Conservation (phyloP, 1,140 invertebrate species). For the Eueides isabella region DNA sequence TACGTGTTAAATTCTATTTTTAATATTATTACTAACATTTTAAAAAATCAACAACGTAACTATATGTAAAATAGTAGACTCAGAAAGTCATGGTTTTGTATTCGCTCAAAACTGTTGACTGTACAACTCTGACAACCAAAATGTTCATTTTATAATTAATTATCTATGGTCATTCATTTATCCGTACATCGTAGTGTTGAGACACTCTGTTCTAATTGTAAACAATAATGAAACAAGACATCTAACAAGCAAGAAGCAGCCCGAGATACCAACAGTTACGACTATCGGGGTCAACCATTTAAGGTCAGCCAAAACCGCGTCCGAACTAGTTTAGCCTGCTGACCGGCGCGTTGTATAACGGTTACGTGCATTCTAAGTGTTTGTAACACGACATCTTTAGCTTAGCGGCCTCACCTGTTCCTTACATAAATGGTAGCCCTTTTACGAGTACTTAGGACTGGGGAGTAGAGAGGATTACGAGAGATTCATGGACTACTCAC, state of each 20-base stretch:
- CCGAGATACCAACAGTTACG: not conserved
- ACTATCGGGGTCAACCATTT: constrained; percentile 48
- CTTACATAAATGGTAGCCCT: not conserved
- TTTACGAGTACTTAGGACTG: too few species aligned
- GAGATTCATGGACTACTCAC: too few species aligned
- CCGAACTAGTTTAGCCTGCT: constrained; percentile 45
- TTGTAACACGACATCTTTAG: constrained; percentile 33
- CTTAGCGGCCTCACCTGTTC: not conserved
- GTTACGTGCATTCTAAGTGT: constrained; percentile 46
- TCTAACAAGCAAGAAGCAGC: not conserved
- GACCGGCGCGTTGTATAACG: constrained; percentile 44
- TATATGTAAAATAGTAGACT: too few species aligned
- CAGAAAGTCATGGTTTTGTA: too few species aligned
- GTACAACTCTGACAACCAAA: too few species aligned
- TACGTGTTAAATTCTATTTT: too few species aligned
- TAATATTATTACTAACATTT: too few species aligned
- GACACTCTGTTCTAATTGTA: not conserved
- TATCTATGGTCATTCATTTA: too few species aligned
- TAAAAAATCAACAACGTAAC: too few species aligned
- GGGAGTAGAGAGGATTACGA: too few species aligned
- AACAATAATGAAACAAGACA: not conserved
- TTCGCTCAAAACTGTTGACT: too few species aligned
- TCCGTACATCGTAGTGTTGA: not conserved
- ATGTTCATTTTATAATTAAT: too few species aligned
- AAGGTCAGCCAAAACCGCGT: constrained; percentile 47